Base-by-base conservation (phyloP, 2,888 invertebrate species). In the Subacronicta megacephala region DNA sequence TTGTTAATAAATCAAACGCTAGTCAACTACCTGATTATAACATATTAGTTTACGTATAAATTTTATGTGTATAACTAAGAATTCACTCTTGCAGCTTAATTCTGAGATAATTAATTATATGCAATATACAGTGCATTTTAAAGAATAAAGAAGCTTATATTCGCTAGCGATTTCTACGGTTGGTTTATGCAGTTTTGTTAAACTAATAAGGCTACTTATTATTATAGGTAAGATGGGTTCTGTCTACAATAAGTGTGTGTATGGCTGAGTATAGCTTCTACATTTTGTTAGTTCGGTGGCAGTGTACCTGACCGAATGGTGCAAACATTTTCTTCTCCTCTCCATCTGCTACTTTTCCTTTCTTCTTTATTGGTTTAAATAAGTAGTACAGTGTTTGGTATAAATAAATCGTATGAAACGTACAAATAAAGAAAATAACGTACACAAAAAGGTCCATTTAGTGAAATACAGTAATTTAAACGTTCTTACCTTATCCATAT, bases 401-500 rank as follows among this genome's bases (percentile, higher is more conserved):
- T 49, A 74, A 72, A 71, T 62, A 71, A 57, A 72, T 37, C n/a
- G n/a, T 29, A 66, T 46, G n/a, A 56, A 61, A 72, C 17, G 45
- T 52, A 59, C 54, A 72, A 41, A 51, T 53, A 46, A 62, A 57
- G 47, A 16, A 66, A 31, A 58, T n/a, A n/a, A n/a, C n/a, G n/a
- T n/a, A n/a, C n/a, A n/a, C 29, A 13, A 53, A 59, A 54, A 13
- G n/a, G 52, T 46, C 13, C 6, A 3, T 15, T 18, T 17, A 23
- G 3, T 40, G 5, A 7, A 18, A 3, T 5, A 1, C 1, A 7
- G 9, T 1, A 26, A 31, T 54, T 35, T 9, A 1, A 1, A 13
- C 17, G 31, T n/a, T n/a, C 38, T 64, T 91, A 98, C 97, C 96
- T 98, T 98, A 81, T 98, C 98, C 95, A 98, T 97, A 65, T 98